These are phyloP conservation scores for Scomber japonicus DNA, from an alignment of 2,113 vertebrate species.

Conservation along the genomic window DNA sequence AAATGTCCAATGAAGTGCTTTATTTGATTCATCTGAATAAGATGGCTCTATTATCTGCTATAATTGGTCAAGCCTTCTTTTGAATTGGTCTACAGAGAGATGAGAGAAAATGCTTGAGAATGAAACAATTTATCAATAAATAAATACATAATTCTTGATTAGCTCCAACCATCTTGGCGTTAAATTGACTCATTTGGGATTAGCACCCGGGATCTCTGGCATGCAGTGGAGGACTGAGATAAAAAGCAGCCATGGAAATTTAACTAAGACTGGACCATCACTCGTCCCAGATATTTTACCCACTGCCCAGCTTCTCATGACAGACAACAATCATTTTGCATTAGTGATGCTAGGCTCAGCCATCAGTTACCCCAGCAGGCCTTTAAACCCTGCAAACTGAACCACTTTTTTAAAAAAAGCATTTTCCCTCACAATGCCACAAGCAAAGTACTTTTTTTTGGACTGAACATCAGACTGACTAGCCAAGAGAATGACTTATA, in stretches of 20 bases:
- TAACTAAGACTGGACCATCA: background rate
- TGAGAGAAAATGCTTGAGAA: constrained; percentile 9
- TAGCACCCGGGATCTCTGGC: constrained; percentile 10
- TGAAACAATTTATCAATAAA: constrained; percentile 15
- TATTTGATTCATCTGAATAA: constrained; percentile 18
- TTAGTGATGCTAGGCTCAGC: background rate
- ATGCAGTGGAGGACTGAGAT: background rate
- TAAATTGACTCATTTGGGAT: constrained; percentile 26
- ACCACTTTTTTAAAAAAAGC: background rate
- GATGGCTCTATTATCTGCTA: constrained; percentile 27
- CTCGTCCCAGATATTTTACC: background rate
- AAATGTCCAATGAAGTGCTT: constrained; percentile 28
- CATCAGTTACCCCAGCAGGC: background rate
- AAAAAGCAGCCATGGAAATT: constrained; percentile 18
- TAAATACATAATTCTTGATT: constrained; percentile 25
- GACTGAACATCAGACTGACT: background rate
- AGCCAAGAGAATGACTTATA: constrained; percentile 8
- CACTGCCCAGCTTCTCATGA: background rate
- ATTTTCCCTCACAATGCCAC: background rate
- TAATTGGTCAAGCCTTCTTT: constrained; percentile 1
- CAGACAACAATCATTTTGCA: constrained; percentile 5
- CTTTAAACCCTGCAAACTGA: too few species aligned
- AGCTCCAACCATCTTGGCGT: background rate
- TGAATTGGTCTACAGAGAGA: constrained; percentile 6
- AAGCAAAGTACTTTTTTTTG: background rate